Evolutionary conservation across 2,888 invertebrate species (phyloP).

Genomic region (Ophion costatus): DNA sequence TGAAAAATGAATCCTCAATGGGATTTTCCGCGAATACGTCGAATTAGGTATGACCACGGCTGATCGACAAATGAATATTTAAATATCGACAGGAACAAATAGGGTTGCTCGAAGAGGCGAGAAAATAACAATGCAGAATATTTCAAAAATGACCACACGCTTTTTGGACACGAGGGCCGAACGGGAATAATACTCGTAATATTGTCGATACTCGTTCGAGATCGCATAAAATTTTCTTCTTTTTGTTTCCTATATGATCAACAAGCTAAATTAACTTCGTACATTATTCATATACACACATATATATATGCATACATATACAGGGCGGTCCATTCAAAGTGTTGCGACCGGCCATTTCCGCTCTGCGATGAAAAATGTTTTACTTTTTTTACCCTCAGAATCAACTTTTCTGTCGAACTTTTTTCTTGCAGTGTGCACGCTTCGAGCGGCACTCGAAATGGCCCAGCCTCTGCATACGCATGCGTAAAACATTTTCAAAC

Average conservation of each 20-base stretch:
- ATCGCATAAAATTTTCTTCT: constrained; percentile 13
- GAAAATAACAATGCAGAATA: not conserved
- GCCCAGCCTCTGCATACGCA: not conserved
- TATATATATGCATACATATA: not conserved
- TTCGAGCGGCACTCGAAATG: not conserved
- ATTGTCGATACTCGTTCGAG: constrained; percentile 35
- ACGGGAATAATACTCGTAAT: constrained; percentile 34
- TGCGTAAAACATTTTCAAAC: constrained; percentile 13
- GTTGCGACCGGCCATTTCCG: not conserved
- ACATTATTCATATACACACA: constrained; percentile 15
- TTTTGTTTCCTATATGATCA: constrained; percentile 17
- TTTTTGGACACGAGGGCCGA: not conserved
- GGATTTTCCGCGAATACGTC: not conserved
- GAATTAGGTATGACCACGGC: too few relatives aligned
- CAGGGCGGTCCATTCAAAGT: not conserved
- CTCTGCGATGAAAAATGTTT: not conserved
- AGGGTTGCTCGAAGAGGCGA: not conserved
- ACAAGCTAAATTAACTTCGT: constrained; percentile 47
- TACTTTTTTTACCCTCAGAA: not conserved
- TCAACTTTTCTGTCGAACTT: not conserved
- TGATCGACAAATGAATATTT: too few relatives aligned
- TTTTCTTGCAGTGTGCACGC: not conserved
- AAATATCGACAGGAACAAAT: not conserved
- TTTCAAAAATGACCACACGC: not conserved
- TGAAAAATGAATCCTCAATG: not conserved